Conservation (phyloP, 2,888 invertebrate species). For the Octodonta nipae region DNA sequence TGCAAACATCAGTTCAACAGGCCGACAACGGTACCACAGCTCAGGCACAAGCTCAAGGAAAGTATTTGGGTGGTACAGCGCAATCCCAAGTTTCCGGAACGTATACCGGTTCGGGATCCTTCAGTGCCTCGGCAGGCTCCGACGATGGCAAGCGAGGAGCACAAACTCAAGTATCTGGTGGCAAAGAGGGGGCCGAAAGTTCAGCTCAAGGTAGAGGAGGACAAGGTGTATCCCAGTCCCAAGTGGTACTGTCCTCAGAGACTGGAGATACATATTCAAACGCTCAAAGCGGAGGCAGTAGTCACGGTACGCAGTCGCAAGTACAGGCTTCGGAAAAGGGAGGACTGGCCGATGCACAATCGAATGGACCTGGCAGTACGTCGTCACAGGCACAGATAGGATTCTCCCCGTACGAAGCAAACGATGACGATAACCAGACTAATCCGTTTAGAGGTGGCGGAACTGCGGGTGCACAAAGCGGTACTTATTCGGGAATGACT, state of each 20-base stretch:
- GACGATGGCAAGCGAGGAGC: slow-evolving; percentile 61
- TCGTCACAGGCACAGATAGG: slow-evolving; percentile 83
- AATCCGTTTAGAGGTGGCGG: slow-evolving; percentile 61
- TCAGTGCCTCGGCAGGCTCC: slow-evolving; percentile 71
- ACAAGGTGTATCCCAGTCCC: slow-evolving; percentile 61
- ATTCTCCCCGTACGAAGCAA: slow-evolving; percentile 59
- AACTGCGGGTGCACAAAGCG: slow-evolving; percentile 65
- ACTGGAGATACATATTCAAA: slow-evolving; percentile 63
- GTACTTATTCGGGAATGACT: slow-evolving; percentile 60
- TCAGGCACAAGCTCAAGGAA: slow-evolving; percentile 63
- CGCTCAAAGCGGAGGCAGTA: slow-evolving; percentile 60
- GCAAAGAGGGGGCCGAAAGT: slow-evolving; percentile 60
- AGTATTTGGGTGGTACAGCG: slow-evolving; percentile 58
- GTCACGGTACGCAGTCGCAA: slow-evolving; percentile 66
- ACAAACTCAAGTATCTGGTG: slow-evolving; percentile 54
- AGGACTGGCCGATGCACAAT: slow-evolving; percentile 75
- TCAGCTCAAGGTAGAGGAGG: slow-evolving; percentile 63
- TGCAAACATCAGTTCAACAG: slow-evolving; percentile 49
- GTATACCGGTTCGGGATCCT: slow-evolving; percentile 63
- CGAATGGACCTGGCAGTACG: slow-evolving; percentile 69
- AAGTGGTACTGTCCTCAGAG: slow-evolving; percentile 60
- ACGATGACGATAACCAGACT: slow-evolving; percentile 39
- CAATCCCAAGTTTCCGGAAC: slow-evolving; percentile 74
- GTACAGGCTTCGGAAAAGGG: slow-evolving; percentile 72
- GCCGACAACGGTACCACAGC: slow-evolving; percentile 54